Evolutionary conservation across 2,888 invertebrate genomes (phyloP).

Genomic region (Erebia aethiops): DNA sequence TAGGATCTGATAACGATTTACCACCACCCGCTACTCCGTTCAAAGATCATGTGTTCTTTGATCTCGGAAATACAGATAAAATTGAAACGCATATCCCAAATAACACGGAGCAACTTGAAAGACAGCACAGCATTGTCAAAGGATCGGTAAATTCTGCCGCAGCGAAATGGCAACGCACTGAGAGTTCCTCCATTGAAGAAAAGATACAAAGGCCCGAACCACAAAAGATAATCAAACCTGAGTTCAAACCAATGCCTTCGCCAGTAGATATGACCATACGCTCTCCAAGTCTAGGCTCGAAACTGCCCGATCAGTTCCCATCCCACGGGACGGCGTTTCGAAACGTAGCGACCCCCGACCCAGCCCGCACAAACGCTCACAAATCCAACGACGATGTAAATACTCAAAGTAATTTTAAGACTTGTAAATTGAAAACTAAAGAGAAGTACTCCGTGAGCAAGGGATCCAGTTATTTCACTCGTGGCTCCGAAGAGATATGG

Average conservation of each 20-base stretch:
- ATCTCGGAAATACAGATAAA: constrained; percentile 49
- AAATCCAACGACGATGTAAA: constrained; percentile 62
- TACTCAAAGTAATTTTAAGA: constrained; percentile 65
- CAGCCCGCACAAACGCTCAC: constrained; percentile 51
- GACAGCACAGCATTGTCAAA: constrained; percentile 55
- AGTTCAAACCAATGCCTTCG: constrained; percentile 72
- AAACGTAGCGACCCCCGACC: constrained; percentile 70
- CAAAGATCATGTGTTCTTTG: constrained; percentile 53
- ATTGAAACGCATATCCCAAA: constrained; percentile 33
- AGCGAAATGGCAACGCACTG: constrained; percentile 62
- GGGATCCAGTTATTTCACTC: constrained; percentile 74
- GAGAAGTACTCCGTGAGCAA: constrained; percentile 74
- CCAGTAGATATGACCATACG: constrained; percentile 72
- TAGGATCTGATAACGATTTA: constrained; percentile 60
- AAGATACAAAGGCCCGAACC: constrained; percentile 64
- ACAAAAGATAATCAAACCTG: constrained; percentile 74
- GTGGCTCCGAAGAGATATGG: constrained; percentile 79
- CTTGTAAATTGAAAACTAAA: constrained; percentile 69
- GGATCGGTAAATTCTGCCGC: constrained; percentile 47
- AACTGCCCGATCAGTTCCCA: constrained; percentile 71
- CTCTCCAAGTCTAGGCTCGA: constrained; percentile 72
- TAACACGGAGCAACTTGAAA: constrained; percentile 47
- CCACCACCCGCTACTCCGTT: constrained; percentile 68
- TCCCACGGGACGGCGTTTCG: constrained; percentile 77
- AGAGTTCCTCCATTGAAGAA: constrained; percentile 53